phyloP scores from a whole-genome alignment of 1,140 invertebrate species.

The Pseudomyrmex pallidus region DNA sequence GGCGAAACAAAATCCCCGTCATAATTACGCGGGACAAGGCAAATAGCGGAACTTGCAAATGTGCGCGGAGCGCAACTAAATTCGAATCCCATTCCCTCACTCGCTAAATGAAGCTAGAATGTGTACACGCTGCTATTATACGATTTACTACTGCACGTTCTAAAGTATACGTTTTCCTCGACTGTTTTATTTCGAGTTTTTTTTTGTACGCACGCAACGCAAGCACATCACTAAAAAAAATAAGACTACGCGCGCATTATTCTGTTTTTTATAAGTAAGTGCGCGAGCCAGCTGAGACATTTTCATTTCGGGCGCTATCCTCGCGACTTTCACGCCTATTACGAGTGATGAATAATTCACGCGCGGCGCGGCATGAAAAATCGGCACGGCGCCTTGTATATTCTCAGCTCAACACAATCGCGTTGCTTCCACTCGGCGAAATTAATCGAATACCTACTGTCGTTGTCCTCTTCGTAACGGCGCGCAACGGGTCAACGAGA shows the following conservation, averaged over 20 bases:
- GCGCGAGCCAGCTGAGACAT: constrained; percentile 22
- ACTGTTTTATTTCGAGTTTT: too few relatives aligned
- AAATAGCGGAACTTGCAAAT: background rate
- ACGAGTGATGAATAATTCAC: constrained; percentile 55
- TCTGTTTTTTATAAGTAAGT: background rate
- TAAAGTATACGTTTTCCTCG: too few relatives aligned
- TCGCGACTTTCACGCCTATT: constrained; percentile 37
- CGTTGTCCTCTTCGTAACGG: background rate
- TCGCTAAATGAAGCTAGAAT: too few relatives aligned
- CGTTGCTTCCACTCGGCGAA: background rate
- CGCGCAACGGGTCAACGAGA: constrained; percentile 41
- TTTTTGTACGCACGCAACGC: too few relatives aligned
- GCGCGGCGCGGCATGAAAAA: constrained; percentile 47
- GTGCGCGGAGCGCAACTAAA: too few relatives aligned
- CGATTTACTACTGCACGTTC: too few relatives aligned
- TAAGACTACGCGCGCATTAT: too few relatives aligned
- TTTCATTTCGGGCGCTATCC: constrained; percentile 26
- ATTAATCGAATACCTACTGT: constrained; percentile 53
- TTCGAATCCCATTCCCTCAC: too few relatives aligned
- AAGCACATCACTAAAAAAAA: too few relatives aligned
- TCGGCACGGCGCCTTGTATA: constrained; percentile 39
- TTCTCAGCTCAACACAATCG: constrained; percentile 30
- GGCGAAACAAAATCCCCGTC: background rate
- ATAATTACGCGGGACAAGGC: background rate
- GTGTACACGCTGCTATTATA: too few relatives aligned